These are phyloP conservation scores for Oxystoma pomonae DNA, from an alignment of 2,888 invertebrate genomes.

Conservation along the genomic window DNA sequence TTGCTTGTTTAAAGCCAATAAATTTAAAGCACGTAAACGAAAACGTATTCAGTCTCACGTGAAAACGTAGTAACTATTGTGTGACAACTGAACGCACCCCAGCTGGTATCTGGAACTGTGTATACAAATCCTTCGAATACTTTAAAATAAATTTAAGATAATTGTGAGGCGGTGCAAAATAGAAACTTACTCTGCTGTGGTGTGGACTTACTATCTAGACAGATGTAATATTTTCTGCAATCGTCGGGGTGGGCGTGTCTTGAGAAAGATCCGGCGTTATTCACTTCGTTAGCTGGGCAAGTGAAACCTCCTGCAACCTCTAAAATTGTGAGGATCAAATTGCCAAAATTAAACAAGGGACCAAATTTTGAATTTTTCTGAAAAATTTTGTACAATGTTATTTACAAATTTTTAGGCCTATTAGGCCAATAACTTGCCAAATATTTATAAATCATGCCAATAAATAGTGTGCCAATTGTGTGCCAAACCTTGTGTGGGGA, in stretches of 20 bases:
- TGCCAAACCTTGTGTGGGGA: not conserved
- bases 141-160: too few species aligned
- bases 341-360: constrained; percentile 16
- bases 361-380: constrained; percentile 19
- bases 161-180: too few species aligned
- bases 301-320: constrained; percentile 87
- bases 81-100: too few species aligned
- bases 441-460: not conserved
- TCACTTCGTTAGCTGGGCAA: constrained; percentile 65
- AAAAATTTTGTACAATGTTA: not conserved
- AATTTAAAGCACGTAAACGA: too few species aligned
- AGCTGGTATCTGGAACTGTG: too few species aligned
- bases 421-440: not conserved
- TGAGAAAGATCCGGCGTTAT: constrained; percentile 85
- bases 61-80: too few species aligned
- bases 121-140: too few species aligned
- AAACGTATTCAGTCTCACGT: too few species aligned
- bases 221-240: constrained; percentile 94
- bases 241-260: constrained; percentile 93
- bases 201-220: constrained; percentile 72
- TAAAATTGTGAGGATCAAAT: constrained; percentile 45
- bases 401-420: constrained; percentile 3
- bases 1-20: too few species aligned
- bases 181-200: too few species aligned
- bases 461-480: not conserved